These are phyloP conservation scores for Trachelus tabidus DNA, from an alignment of 2,888 invertebrate genomes.

Conservation along the genomic window DNA sequence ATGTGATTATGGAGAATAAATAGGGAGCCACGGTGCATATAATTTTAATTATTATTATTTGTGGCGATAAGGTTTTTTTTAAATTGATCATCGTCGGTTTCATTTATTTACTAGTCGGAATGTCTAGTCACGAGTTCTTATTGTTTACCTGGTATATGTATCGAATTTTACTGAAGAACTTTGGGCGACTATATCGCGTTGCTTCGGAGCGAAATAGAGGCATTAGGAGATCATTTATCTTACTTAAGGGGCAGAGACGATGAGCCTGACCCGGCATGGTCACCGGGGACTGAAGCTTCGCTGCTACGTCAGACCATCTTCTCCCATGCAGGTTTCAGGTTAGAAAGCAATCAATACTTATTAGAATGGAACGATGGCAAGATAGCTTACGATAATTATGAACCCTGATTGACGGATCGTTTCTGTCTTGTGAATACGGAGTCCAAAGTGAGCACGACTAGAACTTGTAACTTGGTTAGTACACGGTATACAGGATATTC, in stretches of 20 bases:
- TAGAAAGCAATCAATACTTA: constrained; percentile 42
- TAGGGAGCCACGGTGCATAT: no score
- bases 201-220: constrained; percentile 40
- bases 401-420: constrained; percentile 24
- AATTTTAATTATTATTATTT: no score
- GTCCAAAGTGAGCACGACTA: no score
- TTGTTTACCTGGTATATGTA: no score
- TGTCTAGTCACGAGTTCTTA: no score
- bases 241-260: constrained; percentile 54
- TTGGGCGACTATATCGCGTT: neutral
- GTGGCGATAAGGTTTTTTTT: no score
- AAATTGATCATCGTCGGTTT: no score
- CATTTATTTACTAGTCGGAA: no score
- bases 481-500: no score
- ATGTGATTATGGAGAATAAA: no score
- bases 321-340: constrained; percentile 25
- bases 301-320: constrained; percentile 45
- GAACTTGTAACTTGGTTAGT: no score
- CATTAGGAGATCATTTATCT: constrained; percentile 59
- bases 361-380: constrained; percentile 36
- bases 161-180: no score
- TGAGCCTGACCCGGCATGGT: constrained; percentile 49
- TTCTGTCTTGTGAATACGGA: neutral
- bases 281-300: constrained; percentile 50
- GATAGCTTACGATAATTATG: constrained; percentile 25